A percentile compares a stretch with the other conserved stretches of the same genome.
Conservation (phyloP, 2,113 vertebrate species). For the Microtus ochrogaster region DNA sequence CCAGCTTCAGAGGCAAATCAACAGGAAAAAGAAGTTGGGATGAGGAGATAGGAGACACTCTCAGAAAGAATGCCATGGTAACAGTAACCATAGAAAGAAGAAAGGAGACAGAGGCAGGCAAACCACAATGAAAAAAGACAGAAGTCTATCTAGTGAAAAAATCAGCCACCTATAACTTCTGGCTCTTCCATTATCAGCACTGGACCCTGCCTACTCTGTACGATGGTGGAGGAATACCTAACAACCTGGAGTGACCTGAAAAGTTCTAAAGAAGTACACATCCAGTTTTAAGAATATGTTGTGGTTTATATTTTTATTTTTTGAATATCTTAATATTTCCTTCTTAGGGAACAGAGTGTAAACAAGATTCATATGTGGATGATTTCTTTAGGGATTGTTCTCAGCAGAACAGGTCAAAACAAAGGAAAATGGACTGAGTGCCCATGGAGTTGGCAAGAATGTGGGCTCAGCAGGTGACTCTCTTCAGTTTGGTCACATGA, state of each 20-base stretch:
- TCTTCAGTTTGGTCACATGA: not conserved
- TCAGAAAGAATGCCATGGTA: not conserved
- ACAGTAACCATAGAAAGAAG: not conserved
- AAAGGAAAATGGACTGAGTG: not conserved
- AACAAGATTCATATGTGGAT: not conserved
- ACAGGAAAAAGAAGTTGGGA: conserved; percentile 5
- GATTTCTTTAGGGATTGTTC: not conserved
- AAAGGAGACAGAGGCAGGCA: not conserved
- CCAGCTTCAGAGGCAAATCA: not conserved
- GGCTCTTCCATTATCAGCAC: not conserved
- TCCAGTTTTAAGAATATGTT: conserved; percentile 7
- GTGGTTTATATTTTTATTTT: not conserved
- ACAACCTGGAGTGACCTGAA: conserved; percentile 5
- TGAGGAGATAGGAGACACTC: not conserved
- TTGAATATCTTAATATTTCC: conserved; percentile 17
- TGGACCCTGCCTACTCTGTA: not conserved
- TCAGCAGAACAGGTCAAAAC: not conserved
- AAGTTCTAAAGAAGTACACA: not conserved
- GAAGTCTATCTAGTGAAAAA: not conserved
- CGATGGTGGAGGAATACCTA: not conserved
- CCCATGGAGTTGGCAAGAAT: not conserved
- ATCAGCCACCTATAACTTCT: not conserved
- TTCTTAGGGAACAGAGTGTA: conserved; percentile 1
- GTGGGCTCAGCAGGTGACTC: not conserved
- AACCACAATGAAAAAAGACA: not conserved